phyloP scores from a whole-genome alignment of 2,888 invertebrate species.

The Epistrophe grossulariae region DNA sequence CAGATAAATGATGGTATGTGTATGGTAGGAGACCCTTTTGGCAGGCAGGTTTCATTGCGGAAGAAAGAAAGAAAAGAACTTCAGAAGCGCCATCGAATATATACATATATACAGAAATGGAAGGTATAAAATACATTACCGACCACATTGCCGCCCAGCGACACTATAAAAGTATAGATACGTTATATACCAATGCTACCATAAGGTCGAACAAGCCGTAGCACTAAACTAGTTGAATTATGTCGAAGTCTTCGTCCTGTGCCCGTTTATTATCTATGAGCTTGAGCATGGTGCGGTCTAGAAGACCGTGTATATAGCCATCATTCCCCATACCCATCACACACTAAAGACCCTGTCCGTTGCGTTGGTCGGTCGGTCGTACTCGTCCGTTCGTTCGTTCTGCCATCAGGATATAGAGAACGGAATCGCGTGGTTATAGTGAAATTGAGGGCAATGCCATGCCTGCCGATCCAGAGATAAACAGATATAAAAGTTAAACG shows the following conservation, averaged over 20 bases:
- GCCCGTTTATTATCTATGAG: slow-evolving; percentile 51
- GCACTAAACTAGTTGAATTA: slow-evolving; percentile 73
- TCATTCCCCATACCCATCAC: background rate
- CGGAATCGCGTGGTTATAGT: slow-evolving; percentile 68
- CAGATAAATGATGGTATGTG: slow-evolving; percentile 31
- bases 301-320: slow-evolving; percentile 12
- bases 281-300: slow-evolving; percentile 25
- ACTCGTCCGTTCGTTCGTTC: background rate
- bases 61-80: slow-evolving; percentile 38
- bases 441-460: slow-evolving; percentile 60
- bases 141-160: slow-evolving; percentile 18
- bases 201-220: slow-evolving; percentile 63
- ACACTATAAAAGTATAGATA: slow-evolving; percentile 30
- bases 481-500: slow-evolving; percentile 74
- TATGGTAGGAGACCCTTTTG: slow-evolving; percentile 30
- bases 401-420: slow-evolving; percentile 35
- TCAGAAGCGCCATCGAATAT: slow-evolving; percentile 11
- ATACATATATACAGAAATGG: background rate
- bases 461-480: slow-evolving; percentile 72
- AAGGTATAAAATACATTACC: slow-evolving; percentile 61
- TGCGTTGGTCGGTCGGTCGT: background rate
- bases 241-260: slow-evolving; percentile 39
- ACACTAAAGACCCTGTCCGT: slow-evolving; percentile 9
- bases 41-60: slow-evolving; percentile 37
- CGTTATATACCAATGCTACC: slow-evolving; percentile 31